phyloP scores from a whole-genome alignment of 2,888 invertebrate genomes.

The Lobophora halterata region DNA sequence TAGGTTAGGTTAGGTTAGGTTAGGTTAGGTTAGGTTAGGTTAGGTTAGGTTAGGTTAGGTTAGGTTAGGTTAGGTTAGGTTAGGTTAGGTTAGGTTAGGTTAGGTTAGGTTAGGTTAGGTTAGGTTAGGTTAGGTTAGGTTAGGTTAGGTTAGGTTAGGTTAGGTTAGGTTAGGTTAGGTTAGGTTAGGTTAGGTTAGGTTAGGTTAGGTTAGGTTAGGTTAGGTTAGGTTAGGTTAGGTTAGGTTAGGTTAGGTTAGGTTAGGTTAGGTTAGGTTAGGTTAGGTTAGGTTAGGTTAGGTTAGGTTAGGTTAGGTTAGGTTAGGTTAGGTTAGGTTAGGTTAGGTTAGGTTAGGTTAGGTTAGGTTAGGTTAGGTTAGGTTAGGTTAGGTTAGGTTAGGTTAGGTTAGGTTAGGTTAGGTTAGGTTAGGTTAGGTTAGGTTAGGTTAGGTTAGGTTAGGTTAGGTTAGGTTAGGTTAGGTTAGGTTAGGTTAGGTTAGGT shows the following conservation, averaged over 20 bases:
- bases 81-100: constrained; percentile 21
- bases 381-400: constrained; percentile 15
- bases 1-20: constrained; percentile 24
- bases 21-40: constrained; percentile 22
- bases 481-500: constrained; percentile 20
- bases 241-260: constrained; percentile 26
- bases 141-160: constrained; percentile 26
- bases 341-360: constrained; percentile 31
- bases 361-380: constrained; percentile 25
- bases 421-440: constrained; percentile 18
- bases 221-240: constrained; percentile 28
- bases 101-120: constrained; percentile 21
- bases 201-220: constrained; percentile 29
- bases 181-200: constrained; percentile 28
- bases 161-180: constrained; percentile 29
- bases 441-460: constrained; percentile 18
- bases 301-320: constrained; percentile 29
- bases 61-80: too few relatives aligned
- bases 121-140: constrained; percentile 24
- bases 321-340: constrained; percentile 31
- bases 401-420: constrained; percentile 19
- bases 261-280: constrained; percentile 28
- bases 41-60: constrained; percentile 19
- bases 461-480: constrained; percentile 25
- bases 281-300: constrained; percentile 29